phyloP scores from a whole-genome alignment of 1,140 invertebrate genomes.

The Drosophila elegans region DNA sequence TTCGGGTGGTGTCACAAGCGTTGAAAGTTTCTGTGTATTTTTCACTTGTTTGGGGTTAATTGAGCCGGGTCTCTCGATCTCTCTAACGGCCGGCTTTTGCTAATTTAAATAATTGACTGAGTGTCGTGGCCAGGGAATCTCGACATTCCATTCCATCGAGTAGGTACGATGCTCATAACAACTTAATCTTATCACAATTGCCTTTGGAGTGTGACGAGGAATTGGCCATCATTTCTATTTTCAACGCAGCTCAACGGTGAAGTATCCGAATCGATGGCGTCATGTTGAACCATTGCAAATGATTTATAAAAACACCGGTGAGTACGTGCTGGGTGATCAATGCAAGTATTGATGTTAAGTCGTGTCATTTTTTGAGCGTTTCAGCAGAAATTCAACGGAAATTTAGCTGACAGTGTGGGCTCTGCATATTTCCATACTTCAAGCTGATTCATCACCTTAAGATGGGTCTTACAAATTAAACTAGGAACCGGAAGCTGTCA shows the following conservation, averaged over 20 bases:
- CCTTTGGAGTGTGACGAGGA: conserved; percentile 20
- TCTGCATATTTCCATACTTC: conserved; percentile 15
- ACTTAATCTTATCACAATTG: conserved; percentile 72
- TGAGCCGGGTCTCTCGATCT: conserved; percentile 58
- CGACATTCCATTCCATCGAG: conserved; percentile 8
- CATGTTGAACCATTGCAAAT: conserved; percentile 40
- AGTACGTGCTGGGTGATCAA: conserved; percentile 64
- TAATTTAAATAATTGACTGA: conserved; percentile 70
- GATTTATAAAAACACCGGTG: conserved; percentile 46
- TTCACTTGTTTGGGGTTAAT: conserved; percentile 75
- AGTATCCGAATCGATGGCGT: conserved; percentile 60
- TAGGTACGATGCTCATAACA: conserved; percentile 22
- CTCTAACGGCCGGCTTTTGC: conserved; percentile 22
- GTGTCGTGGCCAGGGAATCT: conserved; percentile 17
- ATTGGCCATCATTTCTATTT: conserved; percentile 67
- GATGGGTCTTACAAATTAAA: conserved; percentile 2
- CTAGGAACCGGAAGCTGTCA: conserved; percentile 50
- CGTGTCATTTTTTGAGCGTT: conserved; percentile 35
- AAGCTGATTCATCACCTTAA: conserved; percentile 51
- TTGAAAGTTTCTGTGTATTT: conserved; percentile 45
- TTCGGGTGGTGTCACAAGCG: conserved; percentile 34
- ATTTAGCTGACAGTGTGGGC: conserved; percentile 38
- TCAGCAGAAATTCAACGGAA: conserved; percentile 65
- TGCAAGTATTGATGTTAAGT: conserved; percentile 17
- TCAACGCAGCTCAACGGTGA: conserved; percentile 45